Conservation (phyloP, 2,888 invertebrate genomes). For the Leucozona laternaria region DNA sequence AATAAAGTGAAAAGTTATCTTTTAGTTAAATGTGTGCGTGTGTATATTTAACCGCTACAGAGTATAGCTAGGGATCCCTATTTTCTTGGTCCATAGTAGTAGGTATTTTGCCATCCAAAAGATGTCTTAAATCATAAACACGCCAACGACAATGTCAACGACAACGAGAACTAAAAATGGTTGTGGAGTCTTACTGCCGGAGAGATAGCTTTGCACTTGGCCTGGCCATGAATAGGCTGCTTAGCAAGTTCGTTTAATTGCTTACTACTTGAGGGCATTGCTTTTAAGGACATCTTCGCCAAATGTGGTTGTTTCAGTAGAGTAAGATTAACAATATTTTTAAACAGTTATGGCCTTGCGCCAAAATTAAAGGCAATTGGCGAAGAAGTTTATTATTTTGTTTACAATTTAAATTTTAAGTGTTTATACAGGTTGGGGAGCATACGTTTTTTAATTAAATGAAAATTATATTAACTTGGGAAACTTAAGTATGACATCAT, state of each 20-base stretch:
- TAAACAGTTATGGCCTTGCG: neutral
- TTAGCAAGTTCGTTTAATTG: conserved; percentile 55
- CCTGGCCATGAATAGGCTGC: conserved; percentile 66
- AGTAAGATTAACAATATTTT: conserved; percentile 12
- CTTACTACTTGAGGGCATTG: conserved; percentile 41
- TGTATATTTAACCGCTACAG: conserved; percentile 13
- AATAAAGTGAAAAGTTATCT: conserved; percentile 68
- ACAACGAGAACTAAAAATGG: conserved; percentile 12
- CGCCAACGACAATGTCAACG: conserved; percentile 18
- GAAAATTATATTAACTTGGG: neutral
- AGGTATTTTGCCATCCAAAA: neutral
- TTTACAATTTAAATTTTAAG: conserved; percentile 1
- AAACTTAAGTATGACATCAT: neutral
- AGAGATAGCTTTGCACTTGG: conserved; percentile 65
- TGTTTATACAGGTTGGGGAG: neutral
- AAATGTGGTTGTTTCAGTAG: conserved; percentile 16
- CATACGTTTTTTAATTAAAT: neutral
- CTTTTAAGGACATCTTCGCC: conserved; percentile 48
- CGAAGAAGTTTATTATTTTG: conserved; percentile 2
- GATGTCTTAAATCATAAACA: conserved; percentile 56
- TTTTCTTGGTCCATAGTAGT: neutral
- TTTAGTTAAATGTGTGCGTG: conserved; percentile 43
- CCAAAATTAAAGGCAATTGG: conserved; percentile 7
- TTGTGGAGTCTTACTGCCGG: conserved; percentile 4
- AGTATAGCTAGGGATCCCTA: neutral